Base-by-base conservation (phyloP, 1,140 invertebrate species). In the Muscidifurax raptorellus region DNA sequence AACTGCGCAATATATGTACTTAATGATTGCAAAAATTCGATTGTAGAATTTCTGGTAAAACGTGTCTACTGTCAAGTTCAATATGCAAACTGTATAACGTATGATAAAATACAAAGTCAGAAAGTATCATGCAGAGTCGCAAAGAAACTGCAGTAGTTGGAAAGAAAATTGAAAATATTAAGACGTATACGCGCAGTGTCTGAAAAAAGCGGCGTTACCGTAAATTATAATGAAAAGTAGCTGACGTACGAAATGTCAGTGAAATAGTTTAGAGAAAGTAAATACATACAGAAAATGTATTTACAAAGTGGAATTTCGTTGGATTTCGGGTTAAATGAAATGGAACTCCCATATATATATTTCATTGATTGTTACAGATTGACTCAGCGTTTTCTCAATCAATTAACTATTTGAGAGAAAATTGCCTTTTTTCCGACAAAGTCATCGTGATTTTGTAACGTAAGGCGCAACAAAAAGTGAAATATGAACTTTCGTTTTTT, bases 391-490 rank as follows among this genome's bases (percentile, higher is more conserved):
- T 81, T 80, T 72, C 80, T 81, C 44, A 72, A 81, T 81, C 80
- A 81, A 72, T 81, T 81, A 81, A 72, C 32, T 10, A 59, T 69
- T 69, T 25, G 64, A 69, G 36, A 69, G 36, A 40, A 80, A 80
- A 80, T 69, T 67, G 28, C 52, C 44, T 44, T 69, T 71, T 80
- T 71, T 69, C 9, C 40, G 9, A n/a, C 25, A 22, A n/a, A 81
- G 80, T 82, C 80, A 76, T 76, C 69, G 47, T 25, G 80, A 82
- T 82, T 82, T 82, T 74, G 80, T 82, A 82, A 82, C 64, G 40
- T 9, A 5, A 7, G 5, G 71, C 44, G 80, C 52, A 76, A 66
- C 47, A 36, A 82, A 59, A 75, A 82, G 52, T 75, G 52, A 75
- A 76, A 75, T 82, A 82, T 76, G 52, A 76, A 76, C 80, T 82